phyloP scores from a whole-genome alignment of 2,888 invertebrate species.

The Yponomeuta plumbellus region DNA sequence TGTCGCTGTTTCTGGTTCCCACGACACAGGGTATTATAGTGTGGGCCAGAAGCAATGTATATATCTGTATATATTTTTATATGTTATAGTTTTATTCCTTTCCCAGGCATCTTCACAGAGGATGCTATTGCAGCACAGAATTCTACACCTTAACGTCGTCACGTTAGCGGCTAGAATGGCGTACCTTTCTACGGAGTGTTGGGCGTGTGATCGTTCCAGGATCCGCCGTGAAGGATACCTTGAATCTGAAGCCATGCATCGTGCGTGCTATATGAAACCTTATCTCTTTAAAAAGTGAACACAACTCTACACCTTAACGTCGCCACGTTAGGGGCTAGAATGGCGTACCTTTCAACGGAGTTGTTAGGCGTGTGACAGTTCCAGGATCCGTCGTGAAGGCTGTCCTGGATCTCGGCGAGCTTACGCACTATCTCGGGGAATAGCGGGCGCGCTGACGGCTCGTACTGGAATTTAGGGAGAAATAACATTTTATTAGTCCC shows the following conservation, averaged over 20 bases:
- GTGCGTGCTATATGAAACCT: no score
- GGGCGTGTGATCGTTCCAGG: conserved; percentile 51
- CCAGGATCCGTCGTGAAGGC: conserved; percentile 60
- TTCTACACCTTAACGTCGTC: neutral
- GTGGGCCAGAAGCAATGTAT: no score
- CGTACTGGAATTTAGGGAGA: conserved; percentile 78
- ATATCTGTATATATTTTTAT: no score
- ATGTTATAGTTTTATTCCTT: no score
- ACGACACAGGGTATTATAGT: no score
- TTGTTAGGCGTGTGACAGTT: conserved; percentile 50
- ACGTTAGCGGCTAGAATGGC: neutral
- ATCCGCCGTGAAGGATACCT: conserved; percentile 67
- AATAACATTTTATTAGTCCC: conserved; percentile 18
- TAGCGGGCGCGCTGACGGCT: conserved; percentile 90
- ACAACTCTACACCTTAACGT: neutral
- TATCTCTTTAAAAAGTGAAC: no score
- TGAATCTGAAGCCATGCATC: no score
- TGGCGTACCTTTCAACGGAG: conserved; percentile 51
- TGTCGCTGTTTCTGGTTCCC: no score
- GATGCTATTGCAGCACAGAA: no score
- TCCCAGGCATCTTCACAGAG: no score
- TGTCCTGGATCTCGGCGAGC: conserved; percentile 78
- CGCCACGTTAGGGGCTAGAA: neutral
- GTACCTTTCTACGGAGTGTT: conserved; percentile 58
- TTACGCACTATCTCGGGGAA: conserved; percentile 88